These are phyloP conservation scores for Micrasema minimum DNA, from an alignment of 1,140 invertebrate genomes.

Conservation along the genomic window DNA sequence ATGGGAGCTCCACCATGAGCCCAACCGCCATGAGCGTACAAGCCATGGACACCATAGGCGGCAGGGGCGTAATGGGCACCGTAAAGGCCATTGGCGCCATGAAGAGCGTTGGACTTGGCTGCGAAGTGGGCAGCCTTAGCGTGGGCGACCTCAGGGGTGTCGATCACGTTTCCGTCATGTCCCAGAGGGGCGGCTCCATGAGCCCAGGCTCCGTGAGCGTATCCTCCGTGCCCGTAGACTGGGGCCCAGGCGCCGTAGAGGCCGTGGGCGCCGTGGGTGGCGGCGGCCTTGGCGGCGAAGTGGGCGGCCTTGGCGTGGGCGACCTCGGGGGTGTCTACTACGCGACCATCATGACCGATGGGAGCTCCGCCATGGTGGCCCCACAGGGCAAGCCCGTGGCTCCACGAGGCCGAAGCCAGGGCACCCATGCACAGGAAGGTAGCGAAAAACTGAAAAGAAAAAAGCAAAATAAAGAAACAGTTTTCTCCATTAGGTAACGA, in stretches of 20 bases:
- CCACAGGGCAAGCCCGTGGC: slow-evolving; percentile 12
- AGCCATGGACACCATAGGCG: slow-evolving; percentile 14
- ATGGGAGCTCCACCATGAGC: slow-evolving; percentile 44
- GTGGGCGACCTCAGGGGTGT: slow-evolving; percentile 66
- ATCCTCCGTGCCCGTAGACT: background rate
- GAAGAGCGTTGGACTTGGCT: slow-evolving; percentile 40
- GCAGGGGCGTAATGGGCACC: slow-evolving; percentile 47
- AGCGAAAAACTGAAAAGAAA: slow-evolving; percentile 42
- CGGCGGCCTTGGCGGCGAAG: slow-evolving; percentile 59
- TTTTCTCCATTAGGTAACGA: background rate
- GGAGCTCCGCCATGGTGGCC: slow-evolving; percentile 27
- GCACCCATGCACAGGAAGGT: slow-evolving; percentile 48
- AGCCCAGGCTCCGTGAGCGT: slow-evolving; percentile 49
- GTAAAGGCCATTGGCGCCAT: slow-evolving; percentile 52
- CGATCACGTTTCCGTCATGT: slow-evolving; percentile 58
- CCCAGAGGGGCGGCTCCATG: slow-evolving; percentile 47
- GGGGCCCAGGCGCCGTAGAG: background rate
- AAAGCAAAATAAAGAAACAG: background rate
- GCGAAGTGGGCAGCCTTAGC: slow-evolving; percentile 62
- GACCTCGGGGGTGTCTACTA: slow-evolving; percentile 56
- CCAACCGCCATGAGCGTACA: slow-evolving; percentile 35
- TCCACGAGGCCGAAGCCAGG: slow-evolving; percentile 37
- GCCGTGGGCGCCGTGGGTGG: slow-evolving; percentile 51
- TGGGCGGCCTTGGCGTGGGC: slow-evolving; percentile 43
- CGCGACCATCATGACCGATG: slow-evolving; percentile 29